Percentiles rank a stretch among this genome's conserved stretches.
Evolutionary conservation across 1,140 invertebrate species (phyloP).

Genomic region (Drosophila equinoxialis): DNA sequence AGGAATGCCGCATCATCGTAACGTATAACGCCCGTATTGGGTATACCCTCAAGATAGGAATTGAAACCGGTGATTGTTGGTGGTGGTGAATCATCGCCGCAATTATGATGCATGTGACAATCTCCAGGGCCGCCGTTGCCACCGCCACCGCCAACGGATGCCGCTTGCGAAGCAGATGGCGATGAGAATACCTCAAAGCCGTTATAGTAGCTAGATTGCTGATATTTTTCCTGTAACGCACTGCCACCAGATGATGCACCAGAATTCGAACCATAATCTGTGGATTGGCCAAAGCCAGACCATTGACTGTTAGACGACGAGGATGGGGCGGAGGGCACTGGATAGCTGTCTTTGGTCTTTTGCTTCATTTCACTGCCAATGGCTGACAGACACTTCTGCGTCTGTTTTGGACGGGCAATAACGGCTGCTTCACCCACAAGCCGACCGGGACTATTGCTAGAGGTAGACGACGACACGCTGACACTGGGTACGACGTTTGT

Average conservation of each 20-base stretch:
- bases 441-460: conserved; percentile 44
- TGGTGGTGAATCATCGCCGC: conserved; percentile 80
- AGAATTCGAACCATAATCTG: conserved; percentile 40
- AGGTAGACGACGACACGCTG: conserved; percentile 13
- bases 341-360: conserved; percentile 71
- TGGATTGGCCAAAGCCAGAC: conserved; percentile 52
- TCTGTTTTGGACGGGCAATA: conserved; percentile 72
- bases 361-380: conserved; percentile 82
- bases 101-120: conserved; percentile 74
- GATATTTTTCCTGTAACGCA: conserved; percentile 73
- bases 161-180: conserved; percentile 4
- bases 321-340: conserved; percentile 3
- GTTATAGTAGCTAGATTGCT: conserved; percentile 79
- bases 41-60: conserved; percentile 80
- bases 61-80: conserved; percentile 81
- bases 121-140: conserved; percentile 38
- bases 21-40: conserved; percentile 78
- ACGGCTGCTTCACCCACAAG: conserved; percentile 69
- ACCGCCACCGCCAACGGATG: conserved; percentile 10
- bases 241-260: conserved; percentile 29
- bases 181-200: conserved; percentile 72
- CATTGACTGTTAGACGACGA: conserved; percentile 50
- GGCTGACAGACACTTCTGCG: conserved; percentile 74
- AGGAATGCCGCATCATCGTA: conserved; percentile 84
- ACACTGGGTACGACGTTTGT: conserved; percentile 66